Evolutionary conservation across 2,797 vertebrate species (phyloP).

Genomic region (Picus viridis): DNA sequence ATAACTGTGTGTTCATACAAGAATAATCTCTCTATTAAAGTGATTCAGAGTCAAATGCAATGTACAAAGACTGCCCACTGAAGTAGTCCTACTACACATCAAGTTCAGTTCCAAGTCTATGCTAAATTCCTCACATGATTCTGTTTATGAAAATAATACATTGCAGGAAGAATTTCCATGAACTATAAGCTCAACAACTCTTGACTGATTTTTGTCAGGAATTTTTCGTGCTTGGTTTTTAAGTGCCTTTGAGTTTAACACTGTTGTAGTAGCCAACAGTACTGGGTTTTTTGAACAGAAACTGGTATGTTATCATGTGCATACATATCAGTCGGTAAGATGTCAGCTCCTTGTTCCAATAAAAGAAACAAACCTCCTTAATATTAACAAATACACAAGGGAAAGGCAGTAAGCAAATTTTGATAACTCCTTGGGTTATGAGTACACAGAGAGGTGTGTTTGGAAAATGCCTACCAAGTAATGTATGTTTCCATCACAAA

Average conservation of each 20-base stretch:
- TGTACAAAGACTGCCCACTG: not conserved
- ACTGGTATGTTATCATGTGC: rapidly evolving
- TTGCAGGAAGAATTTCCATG: not conserved
- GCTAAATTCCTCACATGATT: not conserved
- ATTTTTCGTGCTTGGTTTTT: not conserved
- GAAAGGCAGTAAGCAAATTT: not conserved
- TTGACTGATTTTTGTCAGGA: not conserved
- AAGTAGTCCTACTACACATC: not conserved
- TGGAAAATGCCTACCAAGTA: not conserved
- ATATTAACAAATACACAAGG: not conserved
- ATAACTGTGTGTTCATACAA: not conserved
- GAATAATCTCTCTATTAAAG: not conserved
- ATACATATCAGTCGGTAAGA: not conserved
- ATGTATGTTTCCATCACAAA: not conserved
- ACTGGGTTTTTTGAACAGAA: not conserved
- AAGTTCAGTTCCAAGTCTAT: not conserved
- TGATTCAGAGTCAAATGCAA: not conserved
- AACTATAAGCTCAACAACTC: not conserved
- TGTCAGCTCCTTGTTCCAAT: not conserved
- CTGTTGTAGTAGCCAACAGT: not conserved
- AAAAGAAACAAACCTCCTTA: not conserved
- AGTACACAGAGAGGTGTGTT: not conserved
- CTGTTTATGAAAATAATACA: not conserved
- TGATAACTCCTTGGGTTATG: not conserved
- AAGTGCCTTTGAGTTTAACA: not conserved